These are phyloP conservation scores for Misgurnus anguillicaudatus DNA, from an alignment of 2,113 vertebrate genomes.

Conservation along the genomic window DNA sequence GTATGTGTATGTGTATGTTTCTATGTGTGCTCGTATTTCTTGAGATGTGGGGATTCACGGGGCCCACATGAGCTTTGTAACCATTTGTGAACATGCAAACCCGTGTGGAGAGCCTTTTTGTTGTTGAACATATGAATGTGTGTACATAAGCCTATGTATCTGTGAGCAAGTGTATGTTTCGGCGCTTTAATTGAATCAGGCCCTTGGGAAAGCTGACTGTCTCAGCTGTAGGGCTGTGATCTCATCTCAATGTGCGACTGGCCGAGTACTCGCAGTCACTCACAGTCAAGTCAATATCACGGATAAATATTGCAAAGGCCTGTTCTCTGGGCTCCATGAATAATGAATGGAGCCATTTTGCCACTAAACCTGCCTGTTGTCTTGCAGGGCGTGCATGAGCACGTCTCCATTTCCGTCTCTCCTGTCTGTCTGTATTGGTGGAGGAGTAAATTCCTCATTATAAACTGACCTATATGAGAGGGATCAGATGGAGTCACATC, in stretches of 20 bases:
- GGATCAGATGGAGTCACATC: conserved; percentile 36
- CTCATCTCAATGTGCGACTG: conserved; percentile 43
- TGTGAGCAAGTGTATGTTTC: conserved; percentile 39
- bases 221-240: conserved; percentile 33
- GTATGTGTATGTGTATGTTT: not conserved
- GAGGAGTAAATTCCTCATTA: conserved; percentile 45
- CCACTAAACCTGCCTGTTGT: conserved; percentile 63
- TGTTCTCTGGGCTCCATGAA: conserved; percentile 71
- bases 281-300: conserved; percentile 78
- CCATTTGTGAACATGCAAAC: not conserved
- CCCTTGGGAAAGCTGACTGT: conserved; percentile 19
- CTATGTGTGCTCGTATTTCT: not conserved
- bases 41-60: not conserved
- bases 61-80: not conserved
- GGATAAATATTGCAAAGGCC: conserved; percentile 80
- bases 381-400: conserved; percentile 44
- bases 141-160: not conserved
- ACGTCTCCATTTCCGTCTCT: conserved; percentile 30
- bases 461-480: conserved; percentile 37
- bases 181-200: conserved; percentile 35
- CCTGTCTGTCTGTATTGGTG: conserved; percentile 38
- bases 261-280: conserved; percentile 63
- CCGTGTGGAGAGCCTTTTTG: not conserved
- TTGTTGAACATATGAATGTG: conserved; percentile 7
- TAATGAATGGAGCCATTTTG: conserved; percentile 70